Base-by-base conservation (phyloP, 1,140 invertebrate species). In the Papilio polytes region DNA sequence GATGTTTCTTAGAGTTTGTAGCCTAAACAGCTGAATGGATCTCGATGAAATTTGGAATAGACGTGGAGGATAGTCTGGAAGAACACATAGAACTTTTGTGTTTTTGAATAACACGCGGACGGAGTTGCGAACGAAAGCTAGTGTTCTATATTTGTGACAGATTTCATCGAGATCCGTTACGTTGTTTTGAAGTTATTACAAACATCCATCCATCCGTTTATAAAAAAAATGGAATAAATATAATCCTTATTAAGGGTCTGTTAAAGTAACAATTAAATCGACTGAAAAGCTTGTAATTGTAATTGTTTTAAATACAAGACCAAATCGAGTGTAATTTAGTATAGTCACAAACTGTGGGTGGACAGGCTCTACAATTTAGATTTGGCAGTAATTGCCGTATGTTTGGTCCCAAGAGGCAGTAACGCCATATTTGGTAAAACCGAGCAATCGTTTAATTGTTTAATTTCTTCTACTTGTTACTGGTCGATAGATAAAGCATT, bases 401-500 rank as follows among this genome's bases (percentile, higher is more conserved):
- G 73, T 46, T 74, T 72, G 41, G n/a, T 51, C 22, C 22, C 48
- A 51, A 76, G 44, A 26, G 41, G 22, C 22, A 15, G 26, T 48
- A 53, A 26, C 74, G 3, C 74, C 46, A 18, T 76, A 31, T 76
- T 76, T 76, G 74, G 74, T 76, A n/a, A 3, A 3, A 76, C 22
- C 10, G 44, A 76, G 3, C 44, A 22, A 51, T 26, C 6, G 46
- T 31, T 74, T 83, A 85, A 87, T 85, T 85, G 83, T 78, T 80
- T 85, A 84, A 85, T 84, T 78, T 44, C 72, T 36, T 72, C 8
- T 41, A 36, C 18, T 44, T 20, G 7, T 44, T 73, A 73, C 20
- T 36, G 12, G 26, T 13, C 26, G 3, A 22, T 26, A 26, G 59
- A 41, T 41, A 41, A 41, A 31, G 12, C 4, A 0, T 70, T 26